Base-by-base conservation (phyloP, 2,888 invertebrate species). In the Cybosia mesomella region DNA sequence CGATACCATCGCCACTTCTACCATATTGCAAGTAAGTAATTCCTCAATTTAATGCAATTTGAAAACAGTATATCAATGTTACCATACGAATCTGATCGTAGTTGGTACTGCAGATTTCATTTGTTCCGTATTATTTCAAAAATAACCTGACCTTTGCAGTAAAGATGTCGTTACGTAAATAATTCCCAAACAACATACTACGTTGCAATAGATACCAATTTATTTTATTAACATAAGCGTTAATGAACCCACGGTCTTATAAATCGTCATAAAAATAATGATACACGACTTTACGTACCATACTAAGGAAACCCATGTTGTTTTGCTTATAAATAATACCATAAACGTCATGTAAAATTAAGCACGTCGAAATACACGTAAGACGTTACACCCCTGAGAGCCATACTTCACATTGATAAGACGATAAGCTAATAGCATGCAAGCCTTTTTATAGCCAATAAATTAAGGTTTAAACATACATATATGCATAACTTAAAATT, bases 401-500 rank as follows among this genome's bases (percentile, higher is more conserved):
- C 82, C 78, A 82, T 87, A 84, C 81, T 80, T 85, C 82, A 85
- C 71, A 83, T 81, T 81, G 85, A 85, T 85, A 82, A 83, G 79
- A 77, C 85, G 85, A 85, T 84, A 87, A 85, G 84, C 82, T 79
- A 81, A 83, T 81, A 85, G 77, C 83, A 81, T 86, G 81, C 83
- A 82, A 78, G 79, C 82, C 76, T 84, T 85, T 86, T 87, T 86
- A 86, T 83, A 80, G 82, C 67, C 83, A 76, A 87, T 87, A 87
- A 86, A 87, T 87, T 83, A 73, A 75, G 76, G 72, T 73, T 75
- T 74, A 82, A 82, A 79, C 82, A 85, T 80, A 79, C 82, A 85
- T 82, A 84, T 79, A 85, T 82, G 83, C 82, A 87, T 84, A 85
- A 85, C 82, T 85, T 86, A 83, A 87, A 90, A 91, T 91, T 92